Evolutionary conservation across 2,888 invertebrate genomes (phyloP), one percentile per base, ranked within the genome.

Genomic region (Phortica okadai): DNA sequence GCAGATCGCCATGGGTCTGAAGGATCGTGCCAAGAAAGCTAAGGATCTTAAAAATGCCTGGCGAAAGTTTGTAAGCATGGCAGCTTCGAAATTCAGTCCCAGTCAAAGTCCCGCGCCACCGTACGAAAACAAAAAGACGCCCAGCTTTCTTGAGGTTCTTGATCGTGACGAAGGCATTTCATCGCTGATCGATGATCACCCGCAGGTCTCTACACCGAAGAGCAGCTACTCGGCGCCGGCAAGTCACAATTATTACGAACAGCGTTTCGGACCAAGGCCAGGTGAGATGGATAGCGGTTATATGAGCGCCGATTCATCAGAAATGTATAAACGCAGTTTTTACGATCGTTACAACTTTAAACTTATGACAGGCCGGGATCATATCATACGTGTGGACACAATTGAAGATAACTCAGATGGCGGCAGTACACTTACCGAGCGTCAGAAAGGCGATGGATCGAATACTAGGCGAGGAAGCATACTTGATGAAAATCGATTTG

Each of bases 231-330:
- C 87, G 8, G 86, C 88, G 11, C 88, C 87, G 6, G 82, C 86
- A 69, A 87, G 87, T 58, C 89, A 87, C 72, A 89, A 88, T 73
- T 90, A 90, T 75, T 90, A 90, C 42, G 90, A 90, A 73, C 90
- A 90, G 76, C 83, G 90, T 1, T 90, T 90, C 58, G 90, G 91
- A 0, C 80, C 83, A 82, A 92, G 93, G 84, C 90, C 92, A 89
- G 82, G 86, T 7, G 93, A 94, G 72, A 94, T 95, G 88, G 97
- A 97, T 90, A 96, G 96, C 0, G 97, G 97, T 0, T 97, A 97
- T 87, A 93, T 97, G 77, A 97, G 97, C 89, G 96, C 96, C 50
- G 97, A 97, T 86, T 96, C 96, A 1, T 93, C 93, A 56, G 93
- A 94, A 84, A 93, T 94, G 0, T 92, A 93, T 78, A 92, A 93